These are phyloP conservation scores for Drosophila fulvimacula DNA, from an alignment of 2,888 invertebrate species.

Conservation along the genomic window DNA sequence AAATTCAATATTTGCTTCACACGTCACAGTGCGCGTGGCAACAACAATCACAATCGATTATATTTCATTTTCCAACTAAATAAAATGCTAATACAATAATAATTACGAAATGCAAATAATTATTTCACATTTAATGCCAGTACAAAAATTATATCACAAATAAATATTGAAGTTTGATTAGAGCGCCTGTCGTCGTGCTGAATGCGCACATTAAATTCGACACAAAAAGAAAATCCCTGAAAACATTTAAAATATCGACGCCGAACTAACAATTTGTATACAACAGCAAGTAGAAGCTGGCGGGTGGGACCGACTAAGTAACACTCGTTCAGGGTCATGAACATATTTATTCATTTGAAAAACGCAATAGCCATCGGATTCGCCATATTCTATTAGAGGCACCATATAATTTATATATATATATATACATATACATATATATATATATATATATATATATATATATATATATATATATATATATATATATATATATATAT, in stretches of 20 bases:
- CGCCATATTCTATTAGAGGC: too few species aligned
- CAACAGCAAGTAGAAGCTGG: slow-evolving; percentile 33
- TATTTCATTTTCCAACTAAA: slow-evolving; percentile 6
- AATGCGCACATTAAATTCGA: slow-evolving; percentile 50
- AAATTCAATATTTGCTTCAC: slow-evolving; percentile 46
- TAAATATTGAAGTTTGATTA: slow-evolving; percentile 1
- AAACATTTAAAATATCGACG: not conserved
- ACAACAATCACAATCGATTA: slow-evolving; percentile 45
- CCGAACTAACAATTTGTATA: slow-evolving; percentile 34
- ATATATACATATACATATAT: too few species aligned
- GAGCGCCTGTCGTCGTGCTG: slow-evolving; percentile 5
- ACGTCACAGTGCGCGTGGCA: slow-evolving; percentile 34
- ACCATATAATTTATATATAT: too few species aligned
- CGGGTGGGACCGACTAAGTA: not conserved
- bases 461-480: too few species aligned
- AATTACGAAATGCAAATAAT: slow-evolving; percentile 3
- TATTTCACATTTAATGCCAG: slow-evolving; percentile 42
- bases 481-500: too few species aligned
- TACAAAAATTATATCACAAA: not conserved
- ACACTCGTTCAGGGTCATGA: not conserved
- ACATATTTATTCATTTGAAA: not conserved
- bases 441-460: too few species aligned
- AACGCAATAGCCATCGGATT: too few species aligned
- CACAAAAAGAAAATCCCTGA: not conserved
- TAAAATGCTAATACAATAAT: slow-evolving; percentile 8